phyloP scores from a whole-genome alignment of 2,113 vertebrate genomes.

The Acinonyx jubatus region DNA sequence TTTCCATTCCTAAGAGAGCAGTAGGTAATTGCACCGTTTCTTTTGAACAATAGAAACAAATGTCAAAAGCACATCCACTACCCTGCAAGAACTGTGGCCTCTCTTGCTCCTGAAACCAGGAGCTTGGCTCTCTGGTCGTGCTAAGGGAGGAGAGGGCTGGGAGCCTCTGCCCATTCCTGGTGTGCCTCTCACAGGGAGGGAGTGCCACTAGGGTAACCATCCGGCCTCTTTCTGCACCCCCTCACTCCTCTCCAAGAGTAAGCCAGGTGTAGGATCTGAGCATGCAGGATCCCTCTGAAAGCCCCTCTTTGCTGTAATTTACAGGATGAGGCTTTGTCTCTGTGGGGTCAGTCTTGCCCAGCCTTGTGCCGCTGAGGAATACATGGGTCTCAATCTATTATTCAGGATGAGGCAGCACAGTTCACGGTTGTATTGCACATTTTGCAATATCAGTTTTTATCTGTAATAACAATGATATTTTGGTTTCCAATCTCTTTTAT shows the following conservation, averaged over 20 bases:
- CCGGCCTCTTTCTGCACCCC: not conserved
- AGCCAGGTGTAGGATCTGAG: not conserved
- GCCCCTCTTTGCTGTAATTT: too few species aligned
- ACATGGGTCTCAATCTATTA: not conserved
- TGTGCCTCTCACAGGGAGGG: not conserved
- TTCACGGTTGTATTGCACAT: not conserved
- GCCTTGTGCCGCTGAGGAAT: not conserved
- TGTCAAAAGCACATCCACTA: not conserved
- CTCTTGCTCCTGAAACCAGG: not conserved
- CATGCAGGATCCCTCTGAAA: rapidly evolving
- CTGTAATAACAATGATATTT: not conserved
- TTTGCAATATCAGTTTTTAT: not conserved
- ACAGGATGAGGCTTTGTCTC: not conserved
- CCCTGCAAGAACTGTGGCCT: not conserved
- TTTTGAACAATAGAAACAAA: not conserved
- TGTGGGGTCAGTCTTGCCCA: not conserved
- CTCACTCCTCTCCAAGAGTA: not conserved
- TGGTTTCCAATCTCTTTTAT: not conserved
- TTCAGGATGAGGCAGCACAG: not conserved
- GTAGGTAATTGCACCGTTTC: not conserved
- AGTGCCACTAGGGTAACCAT: rapidly evolving
- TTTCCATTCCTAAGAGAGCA: not conserved
- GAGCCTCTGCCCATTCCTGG: not conserved
- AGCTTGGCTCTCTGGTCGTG: rapidly evolving
- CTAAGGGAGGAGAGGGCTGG: not conserved